phyloP scores from a whole-genome alignment of 2,888 invertebrate genomes.

The Clistopyga incitator region DNA sequence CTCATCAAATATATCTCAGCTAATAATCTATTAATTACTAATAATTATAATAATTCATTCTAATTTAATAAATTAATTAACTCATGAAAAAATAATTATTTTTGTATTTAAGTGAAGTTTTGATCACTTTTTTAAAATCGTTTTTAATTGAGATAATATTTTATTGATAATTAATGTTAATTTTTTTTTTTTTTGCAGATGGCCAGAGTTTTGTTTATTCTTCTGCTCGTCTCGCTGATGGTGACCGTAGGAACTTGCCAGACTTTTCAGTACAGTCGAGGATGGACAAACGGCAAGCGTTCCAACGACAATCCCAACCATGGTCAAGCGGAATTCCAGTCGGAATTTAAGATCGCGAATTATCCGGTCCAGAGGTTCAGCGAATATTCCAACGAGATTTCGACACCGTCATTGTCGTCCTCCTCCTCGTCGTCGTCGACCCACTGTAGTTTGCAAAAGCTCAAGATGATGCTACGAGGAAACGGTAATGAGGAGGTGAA shows the following conservation, averaged over 20 bases:
- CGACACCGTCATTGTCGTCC: conserved; percentile 33
- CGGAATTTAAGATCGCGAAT: conserved; percentile 50
- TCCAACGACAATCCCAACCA: conserved; percentile 57
- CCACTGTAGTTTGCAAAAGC: conserved; percentile 85
- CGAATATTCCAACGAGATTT: conserved; percentile 18
- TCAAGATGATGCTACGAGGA: conserved; percentile 86
- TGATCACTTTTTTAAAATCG: neutral
- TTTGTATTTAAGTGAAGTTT: neutral
- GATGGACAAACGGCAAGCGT: conserved; percentile 91
- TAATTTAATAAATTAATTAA: neutral
- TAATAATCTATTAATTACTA: no score
- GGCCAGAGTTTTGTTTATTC: conserved; percentile 50
- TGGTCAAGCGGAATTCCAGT: conserved; percentile 21
- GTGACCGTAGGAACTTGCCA: conserved; percentile 86
- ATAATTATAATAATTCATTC: no score
- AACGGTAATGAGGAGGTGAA: conserved; percentile 85
- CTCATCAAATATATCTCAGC: no score
- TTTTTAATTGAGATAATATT: no score
- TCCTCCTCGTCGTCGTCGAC: conserved; percentile 70
- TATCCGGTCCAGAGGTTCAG: conserved; percentile 31
- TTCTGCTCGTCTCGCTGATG: conserved; percentile 84
- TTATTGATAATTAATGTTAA: no score
- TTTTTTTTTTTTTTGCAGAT: conserved; percentile 47
- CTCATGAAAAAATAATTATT: neutral
- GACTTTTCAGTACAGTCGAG: conserved; percentile 91